Base-by-base conservation (phyloP, 2,888 invertebrate genomes). In the Druceiella hillmani region DNA sequence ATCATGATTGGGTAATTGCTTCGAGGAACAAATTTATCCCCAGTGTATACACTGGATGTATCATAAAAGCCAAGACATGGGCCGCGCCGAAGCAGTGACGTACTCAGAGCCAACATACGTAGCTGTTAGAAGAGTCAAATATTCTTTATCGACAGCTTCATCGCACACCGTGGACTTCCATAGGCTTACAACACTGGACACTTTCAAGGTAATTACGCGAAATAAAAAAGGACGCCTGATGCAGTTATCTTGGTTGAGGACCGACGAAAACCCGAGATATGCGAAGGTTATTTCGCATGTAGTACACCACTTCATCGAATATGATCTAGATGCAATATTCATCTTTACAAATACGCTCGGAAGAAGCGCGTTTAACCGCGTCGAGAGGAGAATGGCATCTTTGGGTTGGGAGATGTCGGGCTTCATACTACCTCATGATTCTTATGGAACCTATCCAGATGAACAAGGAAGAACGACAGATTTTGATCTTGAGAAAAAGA, bases 81-180 rank as follows among this genome's bases (percentile, higher is more conserved):
- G 55, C 7, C 37, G 45, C 11, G 42, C 50, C 14, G 39, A 53
- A 42, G 53, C 53, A 27, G 56, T 60, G 3, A 32, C 50, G 9
- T 58, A 55, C 38, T 52, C 49, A 28, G 62, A 60, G 2, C 60
- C 62, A 16, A 62, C 60, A 7, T 59, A 55, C 38, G 47, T 61
- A 24, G 52, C 57, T n/a, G n/a, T n/a, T n/a, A n/a, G n/a, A n/a
- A n/a, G n/a, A n/a, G n/a, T n/a, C n/a, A n/a, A n/a, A n/a, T n/a
- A n/a, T n/a, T n/a, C n/a, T 22, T 22, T n/a, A n/a, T n/a, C n/a
- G n/a, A n/a, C n/a, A n/a, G n/a, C n/a, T n/a, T n/a, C n/a, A n/a
- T n/a, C n/a, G n/a, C n/a, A n/a, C n/a, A n/a, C n/a, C n/a, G n/a
- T n/a, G n/a, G n/a, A n/a, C n/a, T n/a, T n/a, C n/a, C n/a, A n/a